A percentile compares a stretch with the other conserved stretches of the same genome.
phyloP scores from a whole-genome alignment of 2,888 invertebrate species.

The Trypoxylon attenuatum region DNA sequence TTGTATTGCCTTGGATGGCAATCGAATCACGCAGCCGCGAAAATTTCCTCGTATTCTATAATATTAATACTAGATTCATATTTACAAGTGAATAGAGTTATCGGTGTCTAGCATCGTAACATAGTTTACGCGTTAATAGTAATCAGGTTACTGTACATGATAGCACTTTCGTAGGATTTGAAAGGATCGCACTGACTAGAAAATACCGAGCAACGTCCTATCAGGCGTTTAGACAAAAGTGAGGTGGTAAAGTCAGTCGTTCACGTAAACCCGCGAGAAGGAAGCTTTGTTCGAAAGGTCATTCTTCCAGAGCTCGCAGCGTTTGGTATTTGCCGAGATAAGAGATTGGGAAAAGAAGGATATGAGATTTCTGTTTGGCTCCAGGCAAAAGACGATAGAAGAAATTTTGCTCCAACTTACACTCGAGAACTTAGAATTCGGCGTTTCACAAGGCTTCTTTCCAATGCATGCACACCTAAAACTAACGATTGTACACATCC shows the following conservation, averaged over 20 bases:
- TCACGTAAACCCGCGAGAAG: constrained; percentile 5
- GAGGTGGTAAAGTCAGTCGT: not conserved
- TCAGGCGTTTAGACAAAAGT: constrained; percentile 17
- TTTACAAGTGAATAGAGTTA: constrained; percentile 62
- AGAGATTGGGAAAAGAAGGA: constrained; percentile 9
- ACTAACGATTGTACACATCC: constrained; percentile 67
- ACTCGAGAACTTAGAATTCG: constrained; percentile 1
- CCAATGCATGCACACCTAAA: constrained; percentile 41
- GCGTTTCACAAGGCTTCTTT: constrained; percentile 2
- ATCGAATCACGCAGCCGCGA: constrained; percentile 21
- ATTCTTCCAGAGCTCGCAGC: not conserved
- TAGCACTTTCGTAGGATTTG: constrained; percentile 53
- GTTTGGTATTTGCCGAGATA: not conserved
- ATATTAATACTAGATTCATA: constrained; percentile 46
- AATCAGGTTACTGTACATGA: constrained; percentile 62
- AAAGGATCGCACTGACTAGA: constrained; percentile 57
- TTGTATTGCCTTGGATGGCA: too few species aligned
- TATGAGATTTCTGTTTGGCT: constrained; percentile 4
- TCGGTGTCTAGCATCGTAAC: constrained; percentile 49
- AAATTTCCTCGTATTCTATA: constrained; percentile 26
- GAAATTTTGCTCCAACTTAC: not conserved
- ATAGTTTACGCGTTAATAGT: constrained; percentile 50
- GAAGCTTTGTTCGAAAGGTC: constrained; percentile 3
- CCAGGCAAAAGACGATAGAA: not conserved
- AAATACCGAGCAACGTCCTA: constrained; percentile 33